phyloP scores from a whole-genome alignment of 2,113 vertebrate species.

The Pyxicephalus adspersus region DNA sequence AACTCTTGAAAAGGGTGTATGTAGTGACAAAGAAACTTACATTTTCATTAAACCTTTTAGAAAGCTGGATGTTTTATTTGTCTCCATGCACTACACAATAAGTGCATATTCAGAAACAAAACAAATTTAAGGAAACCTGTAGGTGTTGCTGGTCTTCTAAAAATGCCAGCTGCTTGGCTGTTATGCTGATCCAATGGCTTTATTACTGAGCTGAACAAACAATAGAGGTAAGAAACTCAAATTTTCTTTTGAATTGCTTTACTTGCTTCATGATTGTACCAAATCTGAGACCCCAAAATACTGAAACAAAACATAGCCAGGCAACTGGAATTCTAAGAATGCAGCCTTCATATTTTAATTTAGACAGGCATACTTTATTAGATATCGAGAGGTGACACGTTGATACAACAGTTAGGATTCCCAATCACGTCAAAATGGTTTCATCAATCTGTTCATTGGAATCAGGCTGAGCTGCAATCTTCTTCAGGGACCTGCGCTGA shows the following conservation, averaged over 20 bases:
- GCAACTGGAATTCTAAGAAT: no score
- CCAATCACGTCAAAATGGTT: slow-evolving; percentile 91
- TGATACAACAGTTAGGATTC: slow-evolving; percentile 53
- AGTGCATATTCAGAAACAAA: slow-evolving; percentile 81
- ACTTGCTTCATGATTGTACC: no score
- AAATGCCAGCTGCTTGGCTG: no score
- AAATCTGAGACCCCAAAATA: no score
- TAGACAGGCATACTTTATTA: slow-evolving; percentile 47
- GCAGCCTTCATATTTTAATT: no score
- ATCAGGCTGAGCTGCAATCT: slow-evolving; percentile 86
- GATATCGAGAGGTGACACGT: slow-evolving; percentile 64
- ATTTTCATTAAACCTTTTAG: slow-evolving; percentile 3
- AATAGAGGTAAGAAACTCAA: no score
- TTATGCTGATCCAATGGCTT: no score
- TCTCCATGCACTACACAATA: slow-evolving; percentile 68
- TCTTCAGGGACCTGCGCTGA: slow-evolving; percentile 90
- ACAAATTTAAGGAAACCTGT: slow-evolving; percentile 59
- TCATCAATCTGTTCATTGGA: slow-evolving; percentile 94
- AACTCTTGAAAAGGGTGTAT: background rate
- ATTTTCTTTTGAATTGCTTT: no score
- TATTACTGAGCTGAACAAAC: no score
- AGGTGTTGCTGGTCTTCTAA: no score
- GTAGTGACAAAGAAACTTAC: background rate
- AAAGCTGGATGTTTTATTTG: slow-evolving; percentile 61
- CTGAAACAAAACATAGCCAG: no score